Base-by-base conservation (phyloP, 2,113 vertebrate species). In the Ascaphus truei region DNA sequence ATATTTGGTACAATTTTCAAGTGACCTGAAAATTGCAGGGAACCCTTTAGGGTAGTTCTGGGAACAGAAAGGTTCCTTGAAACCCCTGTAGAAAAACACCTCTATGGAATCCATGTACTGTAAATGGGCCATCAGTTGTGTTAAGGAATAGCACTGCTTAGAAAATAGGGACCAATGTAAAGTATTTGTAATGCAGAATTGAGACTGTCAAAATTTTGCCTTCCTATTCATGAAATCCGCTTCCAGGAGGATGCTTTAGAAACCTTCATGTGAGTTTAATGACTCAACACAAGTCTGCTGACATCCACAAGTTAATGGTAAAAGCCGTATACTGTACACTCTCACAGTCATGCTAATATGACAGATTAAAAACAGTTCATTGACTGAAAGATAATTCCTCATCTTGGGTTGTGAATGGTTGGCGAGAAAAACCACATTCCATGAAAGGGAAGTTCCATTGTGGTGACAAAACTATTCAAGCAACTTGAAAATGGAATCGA, bases 261-360 rank as follows among this genome's bases (percentile, higher is more conserved):
- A 16, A 29, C 15, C 20, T 22, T 33, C 43, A 29, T 56, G 20
- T 51, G 45, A 62, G 25, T 53, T 29, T 15, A 48, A 34, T 66
- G 63, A 68, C 53, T 58, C 57, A 60, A 13, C 7, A 23, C 6
- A 41, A 25, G 47, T 58, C 53, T 68, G 39, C 65, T 48, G 53
- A 58, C 18, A 11, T 5, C 5, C 26, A 45, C 51, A 29, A n/a
- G n/a, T n/a, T 13, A 30, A 13, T n/a, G n/a, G 12, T 1, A 15
- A 31, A 22, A 47, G 30, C 7, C 4, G 12, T 4, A 20, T 45
- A 13, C 41, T 41, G 39, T 13, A 41, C 4, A 60, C 36, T 13
- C 47, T n/a, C n/a, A n/a, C n/a, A n/a, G n/a, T n/a, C n/a, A n/a
- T 26, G 33, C 63, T 67, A 26, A 57, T 26, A 29, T 7, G 15